Evolutionary conservation across 2,113 vertebrate species (phyloP), one percentile per base, ranked within the genome.

Genomic region (Pionites leucogaster): DNA sequence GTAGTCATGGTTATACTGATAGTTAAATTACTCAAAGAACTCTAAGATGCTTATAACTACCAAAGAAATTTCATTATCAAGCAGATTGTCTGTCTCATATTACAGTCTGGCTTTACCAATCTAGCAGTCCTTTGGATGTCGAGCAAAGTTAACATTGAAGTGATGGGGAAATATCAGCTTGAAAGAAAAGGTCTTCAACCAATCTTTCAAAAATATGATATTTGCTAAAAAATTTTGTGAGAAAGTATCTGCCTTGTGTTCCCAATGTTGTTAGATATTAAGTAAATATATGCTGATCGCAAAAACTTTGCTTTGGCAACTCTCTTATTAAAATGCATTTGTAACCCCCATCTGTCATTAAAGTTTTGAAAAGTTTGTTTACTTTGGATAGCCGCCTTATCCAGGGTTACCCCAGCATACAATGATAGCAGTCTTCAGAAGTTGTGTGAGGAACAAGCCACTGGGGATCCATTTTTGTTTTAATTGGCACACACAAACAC

Each of bases 321-420:
- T 97, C 84, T 97, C 97, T 97, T 98, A 98, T 98, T 98, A 97
- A 98, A 98, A 98, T 98, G 97, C 95, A 97, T 98, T 98, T 98
- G 98, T 97, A 98, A 97, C 97, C 97, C 97, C 96, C 96, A 98
- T 98, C 98, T 98, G 98, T 98, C 97, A 98, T 96, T 97, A 98
- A 98, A 98, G 98, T 98, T 98, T 98, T 98, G 98, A 98, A 97
- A 98, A 99, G 97, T 98, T 98, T 98, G 98, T 98, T 99, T 98
- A 98, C 97, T 98, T 98, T 98, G 98, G 98, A 98, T 90, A 97
- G 96, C 85, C 95, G 98, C 97, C 96, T 98, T 97, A 97, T 98
- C 97, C 97, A 98, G 98, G 98, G 98, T 98, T 97, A 98, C 97
- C 97, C 97, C 97, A 91, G 98, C 98, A 98, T 96, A 98, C 98